phyloP scores from a whole-genome alignment of 1,140 invertebrate species.

The Asbolus verrucosus region DNA sequence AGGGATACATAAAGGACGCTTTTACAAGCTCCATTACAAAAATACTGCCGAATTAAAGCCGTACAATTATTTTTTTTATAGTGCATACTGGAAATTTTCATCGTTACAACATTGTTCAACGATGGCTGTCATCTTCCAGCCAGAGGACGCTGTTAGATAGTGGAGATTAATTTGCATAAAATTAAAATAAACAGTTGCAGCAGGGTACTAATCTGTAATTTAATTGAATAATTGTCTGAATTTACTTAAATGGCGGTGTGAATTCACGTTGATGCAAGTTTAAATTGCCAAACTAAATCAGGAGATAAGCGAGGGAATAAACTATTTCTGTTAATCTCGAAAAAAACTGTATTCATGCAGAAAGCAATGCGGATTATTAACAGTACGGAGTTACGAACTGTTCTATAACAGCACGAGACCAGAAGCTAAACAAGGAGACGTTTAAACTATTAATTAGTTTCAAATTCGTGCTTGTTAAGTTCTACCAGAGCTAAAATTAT shows the following conservation, averaged over 20 bases:
- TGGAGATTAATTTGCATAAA: constrained; percentile 21
- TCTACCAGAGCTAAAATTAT: constrained; percentile 10
- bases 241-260: constrained; percentile 28
- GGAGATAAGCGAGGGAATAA: not conserved
- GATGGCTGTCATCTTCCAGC: constrained; percentile 12
- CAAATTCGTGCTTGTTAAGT: constrained; percentile 30
- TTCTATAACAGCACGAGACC: no score
- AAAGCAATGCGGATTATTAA: not conserved
- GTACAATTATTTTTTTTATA: not conserved
- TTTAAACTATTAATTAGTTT: constrained; percentile 40
- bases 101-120: no score
- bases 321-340: no score
- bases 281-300: constrained; percentile 18
- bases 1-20: no score
- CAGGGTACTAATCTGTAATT: constrained; percentile 32
- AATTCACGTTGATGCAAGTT: constrained; percentile 3
- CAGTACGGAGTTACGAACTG: no score
- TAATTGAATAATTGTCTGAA: constrained; percentile 34
- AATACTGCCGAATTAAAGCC: constrained; percentile 2
- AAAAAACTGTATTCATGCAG: no score
- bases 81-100: constrained; percentile 1
- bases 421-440: constrained; percentile 30
- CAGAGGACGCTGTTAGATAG: not conserved
- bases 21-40: constrained; percentile 7
- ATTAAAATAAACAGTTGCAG: constrained; percentile 38